Conservation (phyloP, 2,113 vertebrate species). For the Malurus elegans region DNA sequence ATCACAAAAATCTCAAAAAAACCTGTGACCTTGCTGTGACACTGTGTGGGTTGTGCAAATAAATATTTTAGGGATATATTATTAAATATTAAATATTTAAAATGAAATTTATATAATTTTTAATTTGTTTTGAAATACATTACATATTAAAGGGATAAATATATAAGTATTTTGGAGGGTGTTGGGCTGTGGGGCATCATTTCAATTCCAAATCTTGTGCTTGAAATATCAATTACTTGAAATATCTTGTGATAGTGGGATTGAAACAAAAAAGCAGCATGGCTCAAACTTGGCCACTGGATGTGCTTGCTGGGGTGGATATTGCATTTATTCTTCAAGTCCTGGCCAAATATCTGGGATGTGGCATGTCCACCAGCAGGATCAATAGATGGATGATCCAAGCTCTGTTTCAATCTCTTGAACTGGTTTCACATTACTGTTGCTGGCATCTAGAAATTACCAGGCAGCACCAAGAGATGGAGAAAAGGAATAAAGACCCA, state of each 20-base stretch:
- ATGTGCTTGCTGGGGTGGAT: background rate
- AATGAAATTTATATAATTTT: too few species aligned
- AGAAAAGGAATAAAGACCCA: background rate
- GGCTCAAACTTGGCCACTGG: background rate
- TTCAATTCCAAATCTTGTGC: background rate
- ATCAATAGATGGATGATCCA: background rate
- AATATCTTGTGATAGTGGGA: too few species aligned
- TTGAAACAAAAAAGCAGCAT: background rate
- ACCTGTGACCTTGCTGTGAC: background rate
- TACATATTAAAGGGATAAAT: background rate
- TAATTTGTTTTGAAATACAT: too few species aligned
- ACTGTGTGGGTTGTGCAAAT: background rate
- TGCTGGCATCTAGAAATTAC: background rate
- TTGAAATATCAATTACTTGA: background rate
- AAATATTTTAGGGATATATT: background rate
- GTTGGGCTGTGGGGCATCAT: background rate
- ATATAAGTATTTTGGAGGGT: background rate
- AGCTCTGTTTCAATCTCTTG: background rate
- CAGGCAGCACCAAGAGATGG: background rate
- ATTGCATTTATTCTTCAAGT: background rate
- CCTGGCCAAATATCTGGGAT: background rate
- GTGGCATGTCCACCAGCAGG: rapidly evolving
- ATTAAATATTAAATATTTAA: background rate
- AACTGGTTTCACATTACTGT: rapidly evolving
- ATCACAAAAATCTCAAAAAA: background rate